Percentiles rank a stretch among this genome's conserved stretches.
phyloP scores from a whole-genome alignment of 2,888 invertebrate genomes.

The Oxystoma pomonae region DNA sequence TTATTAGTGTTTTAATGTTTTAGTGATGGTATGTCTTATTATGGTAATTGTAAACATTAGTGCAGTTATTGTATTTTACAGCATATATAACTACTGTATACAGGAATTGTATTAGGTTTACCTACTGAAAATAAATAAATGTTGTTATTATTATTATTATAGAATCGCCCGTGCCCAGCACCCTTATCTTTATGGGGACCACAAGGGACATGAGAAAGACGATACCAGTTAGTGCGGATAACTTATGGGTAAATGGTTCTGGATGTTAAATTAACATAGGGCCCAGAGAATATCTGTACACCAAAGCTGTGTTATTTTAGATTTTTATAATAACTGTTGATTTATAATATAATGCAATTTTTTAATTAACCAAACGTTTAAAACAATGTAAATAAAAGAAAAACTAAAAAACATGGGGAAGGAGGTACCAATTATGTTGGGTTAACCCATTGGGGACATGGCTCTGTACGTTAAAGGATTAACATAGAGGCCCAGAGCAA shows the following conservation, averaged over 20 bases:
- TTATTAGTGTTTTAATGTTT: too few species aligned
- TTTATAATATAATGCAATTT: not conserved
- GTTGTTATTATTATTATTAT: too few species aligned
- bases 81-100: too few species aligned
- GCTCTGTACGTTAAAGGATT: constrained; percentile 17
- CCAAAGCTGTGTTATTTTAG: not conserved
- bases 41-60: too few species aligned
- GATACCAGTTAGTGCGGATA: constrained; percentile 32
- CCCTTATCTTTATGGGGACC: constrained; percentile 17
- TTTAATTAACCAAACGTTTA: too few species aligned
- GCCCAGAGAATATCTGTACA: not conserved
- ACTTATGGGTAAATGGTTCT: constrained; percentile 30
- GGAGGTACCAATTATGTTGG: constrained; percentile 33
- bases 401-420: constrained; percentile 14
- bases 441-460: constrained; percentile 31
- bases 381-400: too few species aligned
- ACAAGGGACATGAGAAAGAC: constrained; percentile 17
- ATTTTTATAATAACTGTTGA: not conserved
- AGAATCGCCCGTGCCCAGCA: constrained; percentile 24
- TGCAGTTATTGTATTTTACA: too few species aligned
- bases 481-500: not conserved
- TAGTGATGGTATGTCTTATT: too few species aligned
- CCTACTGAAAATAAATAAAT: too few species aligned
- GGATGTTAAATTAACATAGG: constrained; percentile 12
- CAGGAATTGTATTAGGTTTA: too few species aligned